Evolutionary conservation across 2,113 vertebrate species (phyloP), one percentile per base, ranked within the genome.

Genomic region (Vanacampus margaritifer): DNA sequence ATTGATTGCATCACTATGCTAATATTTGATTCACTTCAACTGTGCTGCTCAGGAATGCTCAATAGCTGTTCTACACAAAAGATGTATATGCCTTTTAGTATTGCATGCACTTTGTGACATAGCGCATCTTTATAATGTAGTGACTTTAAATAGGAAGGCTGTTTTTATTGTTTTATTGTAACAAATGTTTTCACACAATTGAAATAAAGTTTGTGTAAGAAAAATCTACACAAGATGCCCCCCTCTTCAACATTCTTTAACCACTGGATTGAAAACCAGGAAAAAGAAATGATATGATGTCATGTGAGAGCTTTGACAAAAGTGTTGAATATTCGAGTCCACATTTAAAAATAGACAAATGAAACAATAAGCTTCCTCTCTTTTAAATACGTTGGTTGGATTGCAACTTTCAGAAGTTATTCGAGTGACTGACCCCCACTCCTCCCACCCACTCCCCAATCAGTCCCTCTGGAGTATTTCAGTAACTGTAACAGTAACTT

Each of bases 141-240:
- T 79, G 63, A 78, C 71, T 67, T 84, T 81, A 51, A 80, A 81
- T 72, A 79, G 74, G 86, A 51, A 63, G 73, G 26, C 79, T 70
- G 84, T 88, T 88, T 80, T 80, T 87, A 80, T 81, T 86, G 66
- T 87, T 88, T 91, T 91, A 89, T 91, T 86, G 84, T 91, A 91
- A 90, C 86, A 90, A 91, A 91, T 84, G 83, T 88, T 87, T 87
- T 85, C 84, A 89, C 86, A 86, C 80, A 89, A 81, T 86, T 87
- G 78, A 90, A 92, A 91, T 89, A 90, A 90, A 90, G 82, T 87
- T 62, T 69, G 83, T 91, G 89, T 91, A 91, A 84, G 87, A 90
- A 92, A 90, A 90, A 91, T 88, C 87, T 91, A 91, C 90, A 91
- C 87, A 82, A 82, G 48, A 68, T 56, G 77, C 89, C 86, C 76